Base-by-base conservation (phyloP, 2,113 vertebrate genomes). In the Trochalopteron elliotii region DNA sequence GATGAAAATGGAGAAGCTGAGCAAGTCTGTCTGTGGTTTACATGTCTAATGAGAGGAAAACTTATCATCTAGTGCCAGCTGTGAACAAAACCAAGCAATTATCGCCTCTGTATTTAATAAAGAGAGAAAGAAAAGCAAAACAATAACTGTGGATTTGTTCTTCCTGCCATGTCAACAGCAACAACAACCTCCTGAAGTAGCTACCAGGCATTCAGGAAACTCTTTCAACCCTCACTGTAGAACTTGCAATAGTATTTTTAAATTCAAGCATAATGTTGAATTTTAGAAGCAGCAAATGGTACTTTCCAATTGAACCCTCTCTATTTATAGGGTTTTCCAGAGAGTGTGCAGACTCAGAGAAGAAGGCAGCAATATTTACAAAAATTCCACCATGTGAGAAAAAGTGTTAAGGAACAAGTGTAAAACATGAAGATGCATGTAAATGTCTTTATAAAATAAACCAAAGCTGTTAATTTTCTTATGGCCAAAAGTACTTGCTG, bases 21-120 rank as follows among this genome's bases (percentile, higher is more conserved):
- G 70, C 56, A 77, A 75, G 24, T 52, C 18, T 42, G 39, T 28
- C 42, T 67, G 37, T 8, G 2, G 28, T 50, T 55, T 76, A 42
- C 19, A 6, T 3, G 27, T 42, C 77, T 89, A 79, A 92, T 27
- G 55, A 67, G 61, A 59, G 70, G 61, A 82, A 83, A 70, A 89
- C 56, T 84, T 75, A 44, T 31, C 23, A 63, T 64, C 37, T 37
- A 56, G 21, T 77, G 84, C 70, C 82, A 95, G 84, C 70, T 77
- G 57, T 49, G 74, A 96, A 60, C 40, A 84, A 94, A 92, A 33
- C 49, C 65, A 72, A 83, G 61, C 87, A 96, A 94, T 93, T 91
- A 79, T 79, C 87, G 84, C 81, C 78, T 93, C 65, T 84, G 30
- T 35, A 57, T 56, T 87, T 85, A 91, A 87, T 39, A 70, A 81